Conservation (phyloP, 2,888 invertebrate species). For the Lepas anatifera region DNA sequence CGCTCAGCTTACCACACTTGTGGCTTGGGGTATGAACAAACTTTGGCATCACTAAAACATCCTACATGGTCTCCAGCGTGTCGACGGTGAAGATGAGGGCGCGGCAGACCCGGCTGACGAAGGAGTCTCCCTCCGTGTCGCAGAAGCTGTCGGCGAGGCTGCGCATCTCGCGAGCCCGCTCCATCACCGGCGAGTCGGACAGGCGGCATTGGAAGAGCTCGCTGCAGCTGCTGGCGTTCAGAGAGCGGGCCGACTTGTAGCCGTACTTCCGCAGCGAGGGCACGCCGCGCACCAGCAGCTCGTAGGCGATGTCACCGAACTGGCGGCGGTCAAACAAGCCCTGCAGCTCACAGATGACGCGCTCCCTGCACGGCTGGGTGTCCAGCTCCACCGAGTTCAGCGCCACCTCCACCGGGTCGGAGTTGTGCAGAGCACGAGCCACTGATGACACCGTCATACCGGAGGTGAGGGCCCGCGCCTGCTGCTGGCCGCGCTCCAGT, state of each 20-base stretch:
- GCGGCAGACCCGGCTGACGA: constrained; percentile 2
- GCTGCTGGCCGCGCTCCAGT: background rate
- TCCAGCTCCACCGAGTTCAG: constrained; percentile 11
- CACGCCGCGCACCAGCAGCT: constrained; percentile 1
- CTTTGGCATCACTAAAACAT: background rate
- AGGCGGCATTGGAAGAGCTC: background rate
- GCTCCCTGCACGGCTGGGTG: constrained; percentile 3
- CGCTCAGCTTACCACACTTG: background rate
- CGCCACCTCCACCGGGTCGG: constrained; percentile 10
- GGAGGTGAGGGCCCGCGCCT: background rate
- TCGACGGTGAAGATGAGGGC: background rate
- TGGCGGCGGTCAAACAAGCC: background rate
- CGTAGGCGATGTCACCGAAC: background rate
- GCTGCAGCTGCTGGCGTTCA: background rate
- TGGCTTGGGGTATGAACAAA: background rate
- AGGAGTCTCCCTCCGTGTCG: background rate
- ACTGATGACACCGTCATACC: background rate
- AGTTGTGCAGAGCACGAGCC: background rate
- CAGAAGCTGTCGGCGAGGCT: background rate
- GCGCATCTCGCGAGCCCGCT: background rate
- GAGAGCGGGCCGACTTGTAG: background rate
- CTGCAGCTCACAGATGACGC: constrained; percentile 11
- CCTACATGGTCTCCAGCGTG: constrained; percentile 8
- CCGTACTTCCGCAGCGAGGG: constrained; percentile 10
- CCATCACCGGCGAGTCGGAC: constrained; percentile 6